phyloP scores from a whole-genome alignment of 1,140 invertebrate genomes.

The Helicoverpa armigera region DNA sequence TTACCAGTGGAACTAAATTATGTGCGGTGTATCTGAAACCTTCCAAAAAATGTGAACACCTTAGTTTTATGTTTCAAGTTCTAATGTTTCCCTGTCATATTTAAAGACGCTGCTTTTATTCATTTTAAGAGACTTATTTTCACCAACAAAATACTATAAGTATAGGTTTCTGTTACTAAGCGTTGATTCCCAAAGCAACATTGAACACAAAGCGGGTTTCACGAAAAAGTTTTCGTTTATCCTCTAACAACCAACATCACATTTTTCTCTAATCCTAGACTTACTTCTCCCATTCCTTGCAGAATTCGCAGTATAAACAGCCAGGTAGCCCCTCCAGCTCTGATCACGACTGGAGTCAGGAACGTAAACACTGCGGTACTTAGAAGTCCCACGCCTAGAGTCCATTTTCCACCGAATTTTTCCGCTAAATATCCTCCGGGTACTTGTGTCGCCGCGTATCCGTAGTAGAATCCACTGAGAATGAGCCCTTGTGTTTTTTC shows the following conservation, averaged over 20 bases:
- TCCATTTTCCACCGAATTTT: conserved; percentile 88
- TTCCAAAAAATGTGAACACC: no score
- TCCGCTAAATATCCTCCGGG: conserved; percentile 88
- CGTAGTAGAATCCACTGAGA: conserved; percentile 88
- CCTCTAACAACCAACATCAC: no score
- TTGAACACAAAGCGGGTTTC: no score
- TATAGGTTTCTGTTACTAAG: no score
- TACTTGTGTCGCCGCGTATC: conserved; percentile 89
- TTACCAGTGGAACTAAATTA: neutral
- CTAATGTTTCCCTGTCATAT: no score
- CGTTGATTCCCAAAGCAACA: no score
- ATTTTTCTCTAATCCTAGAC: neutral
- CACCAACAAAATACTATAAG: no score
- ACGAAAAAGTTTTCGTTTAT: no score
- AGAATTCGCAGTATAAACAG: conserved; percentile 89
- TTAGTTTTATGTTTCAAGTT: no score
- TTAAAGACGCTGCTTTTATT: no score
- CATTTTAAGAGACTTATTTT: no score
- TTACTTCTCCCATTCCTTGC: conserved; percentile 90
- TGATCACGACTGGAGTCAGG: conserved; percentile 84
- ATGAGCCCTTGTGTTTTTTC: conserved; percentile 88
- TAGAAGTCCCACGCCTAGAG: conserved; percentile 88
- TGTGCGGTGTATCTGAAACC: neutral
- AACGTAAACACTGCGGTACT: conserved; percentile 88
- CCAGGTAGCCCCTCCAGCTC: conserved; percentile 85